A percentile compares a stretch with the other conserved stretches of the same genome.
These are phyloP conservation scores for Lasius platythorax DNA, from an alignment of 2,888 invertebrate genomes.

Conservation along the genomic window DNA sequence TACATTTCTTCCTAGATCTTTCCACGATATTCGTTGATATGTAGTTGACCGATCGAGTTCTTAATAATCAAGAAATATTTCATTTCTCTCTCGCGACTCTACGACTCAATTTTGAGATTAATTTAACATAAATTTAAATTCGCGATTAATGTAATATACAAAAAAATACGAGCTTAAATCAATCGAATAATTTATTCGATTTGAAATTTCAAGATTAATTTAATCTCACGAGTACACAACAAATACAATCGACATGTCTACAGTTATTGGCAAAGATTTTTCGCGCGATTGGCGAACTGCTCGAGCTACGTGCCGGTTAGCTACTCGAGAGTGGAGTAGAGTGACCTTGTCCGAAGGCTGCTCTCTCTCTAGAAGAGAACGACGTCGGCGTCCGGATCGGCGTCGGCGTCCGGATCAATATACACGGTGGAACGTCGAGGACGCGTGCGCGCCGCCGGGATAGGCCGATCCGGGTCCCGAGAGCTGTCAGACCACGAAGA, in stretches of 20 bases:
- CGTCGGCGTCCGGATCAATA: conserved; percentile 72
- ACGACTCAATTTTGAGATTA: no score
- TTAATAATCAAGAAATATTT: neutral
- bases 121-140: neutral
- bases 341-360: conserved; percentile 67
- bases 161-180: neutral
- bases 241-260: neutral
- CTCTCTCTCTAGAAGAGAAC: conserved; percentile 34
- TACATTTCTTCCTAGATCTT: neutral
- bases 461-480: conserved; percentile 70
- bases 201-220: neutral
- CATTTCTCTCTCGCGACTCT: neutral
- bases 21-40: neutral
- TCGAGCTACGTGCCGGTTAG: neutral
- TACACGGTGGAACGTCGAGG: conserved; percentile 65
- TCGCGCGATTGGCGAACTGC: neutral
- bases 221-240: neutral
- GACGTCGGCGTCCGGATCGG: conserved; percentile 57
- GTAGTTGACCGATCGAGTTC: neutral
- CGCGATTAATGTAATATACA: neutral
- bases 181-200: neutral
- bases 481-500: conserved; percentile 62
- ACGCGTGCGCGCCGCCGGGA: conserved; percentile 59
- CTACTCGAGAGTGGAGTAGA: conserved; percentile 31
- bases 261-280: neutral